A percentile compares a stretch with the other conserved stretches of the same genome.
Conservation (phyloP, 2,888 invertebrate genomes). For the Cosmopolites sordidus region DNA sequence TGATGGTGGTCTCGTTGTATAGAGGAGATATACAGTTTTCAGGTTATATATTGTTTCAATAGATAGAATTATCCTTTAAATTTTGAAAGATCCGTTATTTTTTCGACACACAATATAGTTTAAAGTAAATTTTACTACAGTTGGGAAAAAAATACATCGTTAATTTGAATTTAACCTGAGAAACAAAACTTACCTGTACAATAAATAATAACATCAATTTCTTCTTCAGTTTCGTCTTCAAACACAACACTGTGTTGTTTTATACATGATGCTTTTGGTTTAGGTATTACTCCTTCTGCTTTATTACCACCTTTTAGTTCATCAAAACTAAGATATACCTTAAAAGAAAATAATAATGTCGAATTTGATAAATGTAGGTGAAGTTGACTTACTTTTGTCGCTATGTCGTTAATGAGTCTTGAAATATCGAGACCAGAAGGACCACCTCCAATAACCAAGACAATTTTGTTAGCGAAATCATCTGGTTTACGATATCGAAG, state of each 20-base stretch:
- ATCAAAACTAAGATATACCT: not conserved
- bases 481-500: slow-evolving; percentile 76
- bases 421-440: slow-evolving; percentile 78
- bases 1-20: no score
- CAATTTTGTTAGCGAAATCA: slow-evolving; percentile 59
- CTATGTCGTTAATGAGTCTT: slow-evolving; percentile 58
- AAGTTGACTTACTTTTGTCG: slow-evolving; percentile 45
- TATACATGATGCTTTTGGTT: not conserved
- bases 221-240: slow-evolving; percentile 56
- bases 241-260: slow-evolving; percentile 42
- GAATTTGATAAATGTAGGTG: not conserved
- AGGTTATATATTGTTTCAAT: no score
- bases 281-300: not conserved
- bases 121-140: no score
- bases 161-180: no score
- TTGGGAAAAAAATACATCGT: no score
- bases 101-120: no score
- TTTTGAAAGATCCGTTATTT: no score
- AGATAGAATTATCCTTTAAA: no score
- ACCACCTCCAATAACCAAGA: slow-evolving; percentile 81
- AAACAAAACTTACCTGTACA: slow-evolving; percentile 74
- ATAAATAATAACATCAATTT: slow-evolving; percentile 62
- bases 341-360: not conserved
- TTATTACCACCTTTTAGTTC: not conserved
- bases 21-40: no score